Evolutionary conservation across 2,888 invertebrate species (phyloP).

Genomic region (Metallyticus violacea): DNA sequence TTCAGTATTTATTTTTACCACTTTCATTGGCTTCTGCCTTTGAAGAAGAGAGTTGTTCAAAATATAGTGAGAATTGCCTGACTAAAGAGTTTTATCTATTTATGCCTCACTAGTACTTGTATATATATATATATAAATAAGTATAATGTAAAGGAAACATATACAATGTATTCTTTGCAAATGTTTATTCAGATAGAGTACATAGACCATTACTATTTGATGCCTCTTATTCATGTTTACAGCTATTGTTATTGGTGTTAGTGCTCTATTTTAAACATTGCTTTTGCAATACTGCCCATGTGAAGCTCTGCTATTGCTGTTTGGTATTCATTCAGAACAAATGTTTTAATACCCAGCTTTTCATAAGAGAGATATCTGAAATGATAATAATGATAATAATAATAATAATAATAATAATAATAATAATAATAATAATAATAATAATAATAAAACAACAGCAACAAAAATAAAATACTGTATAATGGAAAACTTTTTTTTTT

Average conservation of each 20-base stretch:
- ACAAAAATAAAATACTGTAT: no score
- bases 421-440: no score
- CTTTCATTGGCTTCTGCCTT: no score
- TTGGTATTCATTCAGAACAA: constrained; percentile 53
- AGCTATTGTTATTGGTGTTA: constrained; percentile 30
- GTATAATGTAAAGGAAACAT: neutral
- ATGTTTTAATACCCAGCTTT: constrained; percentile 58
- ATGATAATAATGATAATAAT: constrained; percentile 1
- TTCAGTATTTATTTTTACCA: no score
- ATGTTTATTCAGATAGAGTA: neutral
- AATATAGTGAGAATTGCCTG: no score
- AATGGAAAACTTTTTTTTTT: no score
- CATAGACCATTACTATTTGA: neutral
- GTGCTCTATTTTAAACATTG: constrained; percentile 55
- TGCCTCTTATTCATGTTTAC: neutral
- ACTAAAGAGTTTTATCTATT: no score
- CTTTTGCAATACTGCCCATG: constrained; percentile 58
- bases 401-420: no score
- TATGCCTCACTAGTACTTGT: no score
- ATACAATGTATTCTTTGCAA: neutral
- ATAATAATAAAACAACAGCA: no score
- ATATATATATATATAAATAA: no score
- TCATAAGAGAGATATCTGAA: constrained; percentile 59
- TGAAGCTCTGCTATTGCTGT: constrained; percentile 55
- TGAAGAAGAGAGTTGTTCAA: no score